Evolutionary conservation across 2,113 vertebrate species (phyloP).

Genomic region (Cebus imitator): DNA sequence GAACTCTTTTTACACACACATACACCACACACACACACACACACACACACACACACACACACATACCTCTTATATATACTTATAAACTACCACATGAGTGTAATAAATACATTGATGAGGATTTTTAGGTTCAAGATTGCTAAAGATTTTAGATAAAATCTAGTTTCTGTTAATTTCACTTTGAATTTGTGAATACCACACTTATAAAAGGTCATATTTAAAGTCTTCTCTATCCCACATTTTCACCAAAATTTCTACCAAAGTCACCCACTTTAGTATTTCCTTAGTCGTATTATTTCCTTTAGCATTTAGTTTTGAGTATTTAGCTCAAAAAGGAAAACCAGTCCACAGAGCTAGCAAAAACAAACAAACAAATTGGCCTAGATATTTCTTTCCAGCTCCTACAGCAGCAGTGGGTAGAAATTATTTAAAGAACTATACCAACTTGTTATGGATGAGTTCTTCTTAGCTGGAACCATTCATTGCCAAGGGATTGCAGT

Average conservation of each 20-base stretch:
- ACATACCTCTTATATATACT: background rate
- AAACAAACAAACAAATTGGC: background rate
- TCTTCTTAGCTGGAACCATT: constrained; percentile 59
- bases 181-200: background rate
- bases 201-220: background rate
- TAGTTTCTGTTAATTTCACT: background rate
- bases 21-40: background rate
- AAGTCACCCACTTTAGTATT: background rate
- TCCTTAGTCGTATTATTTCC: background rate
- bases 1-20: background rate
- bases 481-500: constrained; percentile 55
- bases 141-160: constrained; percentile 3
- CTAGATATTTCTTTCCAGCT: constrained; percentile 37
- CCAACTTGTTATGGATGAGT: constrained; percentile 58
- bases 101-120: background rate
- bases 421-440: constrained; percentile 62
- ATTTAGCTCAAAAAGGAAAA: background rate
- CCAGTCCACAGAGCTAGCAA: constrained; percentile 3
- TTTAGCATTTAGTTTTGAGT: too few species aligned
- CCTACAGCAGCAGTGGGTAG: constrained; percentile 14
- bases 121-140: background rate
- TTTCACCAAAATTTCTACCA: background rate
- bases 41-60: background rate
- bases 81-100: background rate
- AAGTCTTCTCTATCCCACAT: background rate